Evolutionary conservation across 2,113 vertebrate species (phyloP).

Genomic region (Ageneiosus marmoratus): DNA sequence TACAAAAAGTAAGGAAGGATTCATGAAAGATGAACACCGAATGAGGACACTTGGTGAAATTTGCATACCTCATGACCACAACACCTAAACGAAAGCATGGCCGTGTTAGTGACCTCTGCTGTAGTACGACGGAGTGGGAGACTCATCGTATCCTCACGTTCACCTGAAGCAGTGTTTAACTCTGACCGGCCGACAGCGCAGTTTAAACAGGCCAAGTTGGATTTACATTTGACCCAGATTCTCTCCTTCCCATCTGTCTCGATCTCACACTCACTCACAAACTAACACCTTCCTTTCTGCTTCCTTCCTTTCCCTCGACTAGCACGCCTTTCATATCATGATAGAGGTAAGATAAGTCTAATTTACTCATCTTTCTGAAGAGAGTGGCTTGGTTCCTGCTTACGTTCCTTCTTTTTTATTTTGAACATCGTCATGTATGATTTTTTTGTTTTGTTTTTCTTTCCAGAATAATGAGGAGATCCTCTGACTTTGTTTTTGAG

Average conservation of each 20-base stretch:
- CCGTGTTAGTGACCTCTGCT: too few relatives aligned
- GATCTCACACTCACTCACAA: constrained; percentile 70
- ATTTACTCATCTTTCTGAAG: constrained; percentile 54
- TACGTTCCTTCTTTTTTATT: constrained; percentile 20
- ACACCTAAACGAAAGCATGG: not conserved
- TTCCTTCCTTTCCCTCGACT: constrained; percentile 79
- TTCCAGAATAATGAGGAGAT: not conserved
- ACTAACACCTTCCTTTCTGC: constrained; percentile 80
- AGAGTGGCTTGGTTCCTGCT: constrained; percentile 35
- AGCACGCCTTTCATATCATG: constrained; percentile 98
- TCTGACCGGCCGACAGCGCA: constrained; percentile 19
- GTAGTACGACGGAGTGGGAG: not conserved
- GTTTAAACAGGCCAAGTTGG: constrained; percentile 16
- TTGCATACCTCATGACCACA: not conserved
- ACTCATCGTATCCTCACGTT: not conserved
- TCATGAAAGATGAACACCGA: not conserved
- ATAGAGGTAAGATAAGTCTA: constrained; percentile 89
- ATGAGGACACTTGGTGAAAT: not conserved
- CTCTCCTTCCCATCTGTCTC: constrained; percentile 53
- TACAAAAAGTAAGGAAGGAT: not conserved
- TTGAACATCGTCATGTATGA: not conserved
- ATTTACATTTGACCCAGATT: constrained; percentile 43
- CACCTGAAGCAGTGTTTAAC: constrained; percentile 28
- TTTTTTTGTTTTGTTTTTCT: constrained; percentile 7
- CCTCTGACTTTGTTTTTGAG: not conserved